Evolutionary conservation across 2,888 invertebrate species (phyloP).

Genomic region (Tetranychus piercei): DNA sequence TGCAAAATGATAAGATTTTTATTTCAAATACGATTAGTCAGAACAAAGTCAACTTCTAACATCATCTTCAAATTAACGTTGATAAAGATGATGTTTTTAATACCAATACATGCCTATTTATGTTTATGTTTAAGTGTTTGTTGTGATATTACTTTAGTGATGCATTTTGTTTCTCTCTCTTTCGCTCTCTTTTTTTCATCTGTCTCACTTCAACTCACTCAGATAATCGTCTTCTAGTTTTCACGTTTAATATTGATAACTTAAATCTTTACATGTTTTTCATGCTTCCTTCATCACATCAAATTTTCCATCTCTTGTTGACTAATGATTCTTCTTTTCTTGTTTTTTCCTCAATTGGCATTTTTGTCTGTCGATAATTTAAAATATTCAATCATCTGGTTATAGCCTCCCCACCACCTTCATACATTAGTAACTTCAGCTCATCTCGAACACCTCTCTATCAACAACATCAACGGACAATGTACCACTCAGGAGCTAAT

Average conservation of each 20-base stretch:
- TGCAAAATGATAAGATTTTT: too few species aligned
- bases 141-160: slow-evolving; percentile 7
- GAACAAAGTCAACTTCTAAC: background rate
- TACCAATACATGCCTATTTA: background rate
- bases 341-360: background rate
- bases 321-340: background rate
- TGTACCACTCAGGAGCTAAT: background rate
- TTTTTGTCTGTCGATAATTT: background rate
- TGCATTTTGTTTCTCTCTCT: slow-evolving; percentile 11
- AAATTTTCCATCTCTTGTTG: background rate
- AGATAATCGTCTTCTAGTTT: slow-evolving; percentile 9
- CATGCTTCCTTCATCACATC: background rate
- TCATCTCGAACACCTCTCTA: slow-evolving; percentile 26
- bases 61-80: slow-evolving; percentile 5
- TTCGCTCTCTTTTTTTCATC: background rate
- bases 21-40: too few species aligned
- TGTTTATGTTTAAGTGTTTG: slow-evolving; percentile 1
- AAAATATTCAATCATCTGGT: background rate
- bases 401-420: slow-evolving; percentile 23
- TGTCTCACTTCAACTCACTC: background rate
- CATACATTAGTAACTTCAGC: slow-evolving; percentile 24
- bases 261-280: slow-evolving; percentile 2
- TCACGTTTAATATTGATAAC: slow-evolving; percentile 11
- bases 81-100: slow-evolving; percentile 10
- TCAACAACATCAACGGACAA: slow-evolving; percentile 14